Conservation (phyloP, 2,113 vertebrate genomes). For the Podarcis muralis region DNA sequence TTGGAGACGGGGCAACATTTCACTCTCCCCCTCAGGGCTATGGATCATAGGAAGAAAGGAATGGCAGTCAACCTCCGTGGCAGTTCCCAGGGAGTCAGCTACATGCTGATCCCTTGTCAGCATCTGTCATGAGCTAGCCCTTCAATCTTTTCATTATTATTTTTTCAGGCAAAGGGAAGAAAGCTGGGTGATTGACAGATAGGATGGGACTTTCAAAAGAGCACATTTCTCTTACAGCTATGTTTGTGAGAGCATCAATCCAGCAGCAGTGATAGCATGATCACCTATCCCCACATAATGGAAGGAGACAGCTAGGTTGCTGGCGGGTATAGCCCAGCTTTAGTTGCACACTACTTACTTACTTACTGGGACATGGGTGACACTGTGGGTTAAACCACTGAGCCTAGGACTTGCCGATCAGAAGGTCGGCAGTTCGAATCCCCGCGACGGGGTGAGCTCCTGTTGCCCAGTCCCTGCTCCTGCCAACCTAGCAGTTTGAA, state of each 20-base stretch:
- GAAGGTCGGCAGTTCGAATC: too few species aligned
- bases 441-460: too few species aligned
- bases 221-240: background rate
- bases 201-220: slow-evolving; percentile 1
- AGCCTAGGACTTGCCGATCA: too few species aligned
- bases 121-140: slow-evolving; percentile 48
- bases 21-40: slow-evolving; percentile 20
- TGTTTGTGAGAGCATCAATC: background rate
- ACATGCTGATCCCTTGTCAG: slow-evolving; percentile 51
- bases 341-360: too few species aligned
- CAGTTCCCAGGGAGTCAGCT: background rate
- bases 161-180: slow-evolving; percentile 41
- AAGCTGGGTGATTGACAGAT: slow-evolving; percentile 16
- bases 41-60: slow-evolving; percentile 33
- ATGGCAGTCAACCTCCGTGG: slow-evolving; percentile 41
- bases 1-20: slow-evolving; percentile 33
- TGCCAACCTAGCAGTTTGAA: too few species aligned
- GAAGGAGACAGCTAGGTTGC: background rate
- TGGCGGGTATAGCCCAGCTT: too few species aligned
- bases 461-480: too few species aligned
- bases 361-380: too few species aligned
- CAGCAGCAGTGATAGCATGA: background rate
- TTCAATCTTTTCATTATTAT: slow-evolving; percentile 41
- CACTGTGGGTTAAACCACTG: too few species aligned
- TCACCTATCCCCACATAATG: background rate